Evolutionary conservation across 2,888 invertebrate genomes (phyloP).

Genomic region (Teleogryllus oceanicus): DNA sequence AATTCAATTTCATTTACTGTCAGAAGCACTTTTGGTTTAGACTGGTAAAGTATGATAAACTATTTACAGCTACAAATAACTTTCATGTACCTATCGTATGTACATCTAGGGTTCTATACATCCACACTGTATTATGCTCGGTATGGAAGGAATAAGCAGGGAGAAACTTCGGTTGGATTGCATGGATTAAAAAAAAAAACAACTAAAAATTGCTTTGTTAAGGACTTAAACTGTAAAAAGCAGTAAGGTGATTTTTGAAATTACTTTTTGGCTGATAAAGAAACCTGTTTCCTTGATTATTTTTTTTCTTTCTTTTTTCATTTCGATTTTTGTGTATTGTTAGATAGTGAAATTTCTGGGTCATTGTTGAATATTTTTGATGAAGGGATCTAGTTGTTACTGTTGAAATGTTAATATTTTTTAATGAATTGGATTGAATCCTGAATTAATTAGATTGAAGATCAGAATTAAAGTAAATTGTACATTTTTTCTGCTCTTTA

Average conservation of each 20-base stretch:
- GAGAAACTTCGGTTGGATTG: not conserved
- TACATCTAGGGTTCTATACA: not conserved
- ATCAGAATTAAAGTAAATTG: not conserved
- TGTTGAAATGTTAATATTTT: not conserved
- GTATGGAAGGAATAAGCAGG: not conserved
- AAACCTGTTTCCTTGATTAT: not conserved
- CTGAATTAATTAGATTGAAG: not conserved
- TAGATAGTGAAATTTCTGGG: not conserved
- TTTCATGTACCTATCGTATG: not conserved
- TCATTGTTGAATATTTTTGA: not conserved
- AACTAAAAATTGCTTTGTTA: not conserved
- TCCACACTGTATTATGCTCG: not conserved
- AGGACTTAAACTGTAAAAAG: not conserved
- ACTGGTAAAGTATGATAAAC: not conserved
- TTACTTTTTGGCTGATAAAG: not conserved
- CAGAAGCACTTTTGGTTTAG: conserved; percentile 3
- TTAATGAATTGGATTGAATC: too few relatives aligned
- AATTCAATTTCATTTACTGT: conserved; percentile 4
- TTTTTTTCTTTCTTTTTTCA: not conserved
- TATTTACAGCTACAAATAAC: not conserved
- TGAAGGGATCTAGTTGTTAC: not conserved
- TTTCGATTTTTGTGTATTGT: not conserved
- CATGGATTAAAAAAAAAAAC: not conserved
- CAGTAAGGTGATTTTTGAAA: not conserved
- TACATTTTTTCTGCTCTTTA: not conserved